These are phyloP conservation scores for Lydus trimaculatus DNA, from an alignment of 2,888 invertebrate species.

Conservation along the genomic window DNA sequence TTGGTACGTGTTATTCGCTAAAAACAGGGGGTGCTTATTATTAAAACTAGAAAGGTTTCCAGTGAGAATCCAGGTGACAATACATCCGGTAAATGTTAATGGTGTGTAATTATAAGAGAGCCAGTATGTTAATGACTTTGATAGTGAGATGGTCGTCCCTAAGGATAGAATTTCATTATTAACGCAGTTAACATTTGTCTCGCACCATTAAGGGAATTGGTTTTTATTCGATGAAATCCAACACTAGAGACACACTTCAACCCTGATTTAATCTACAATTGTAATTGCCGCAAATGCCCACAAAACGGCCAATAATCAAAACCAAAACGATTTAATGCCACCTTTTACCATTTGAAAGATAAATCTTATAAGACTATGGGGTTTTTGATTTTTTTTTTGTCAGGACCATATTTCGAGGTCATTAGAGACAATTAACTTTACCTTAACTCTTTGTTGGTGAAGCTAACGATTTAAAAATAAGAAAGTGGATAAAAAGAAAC, in stretches of 20 bases:
- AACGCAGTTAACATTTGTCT: constrained; percentile 26
- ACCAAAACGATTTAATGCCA: background rate
- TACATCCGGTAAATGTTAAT: constrained; percentile 20
- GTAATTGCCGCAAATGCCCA: background rate
- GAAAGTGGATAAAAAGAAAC: background rate
- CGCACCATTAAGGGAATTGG: constrained; percentile 24
- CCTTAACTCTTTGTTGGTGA: background rate
- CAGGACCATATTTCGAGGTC: too few relatives aligned
- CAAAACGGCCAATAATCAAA: background rate
- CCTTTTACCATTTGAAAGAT: background rate
- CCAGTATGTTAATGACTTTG: constrained; percentile 24
- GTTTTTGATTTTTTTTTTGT: too few relatives aligned
- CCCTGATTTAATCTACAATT: background rate
- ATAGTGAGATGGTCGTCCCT: constrained; percentile 13
- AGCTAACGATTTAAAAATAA: background rate
- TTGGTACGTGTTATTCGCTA: background rate
- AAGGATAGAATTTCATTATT: constrained; percentile 25
- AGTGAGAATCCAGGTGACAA: constrained; percentile 27
- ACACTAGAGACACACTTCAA: background rate
- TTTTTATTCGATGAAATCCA: constrained; percentile 13
- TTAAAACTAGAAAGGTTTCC: constrained; percentile 10
- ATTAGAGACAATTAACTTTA: background rate
- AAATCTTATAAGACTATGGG: background rate
- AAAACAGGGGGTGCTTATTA: constrained; percentile 16
- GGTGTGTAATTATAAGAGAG: constrained; percentile 24